phyloP scores from a whole-genome alignment of 1,140 invertebrate genomes.

The Drosophila bifasciata region DNA sequence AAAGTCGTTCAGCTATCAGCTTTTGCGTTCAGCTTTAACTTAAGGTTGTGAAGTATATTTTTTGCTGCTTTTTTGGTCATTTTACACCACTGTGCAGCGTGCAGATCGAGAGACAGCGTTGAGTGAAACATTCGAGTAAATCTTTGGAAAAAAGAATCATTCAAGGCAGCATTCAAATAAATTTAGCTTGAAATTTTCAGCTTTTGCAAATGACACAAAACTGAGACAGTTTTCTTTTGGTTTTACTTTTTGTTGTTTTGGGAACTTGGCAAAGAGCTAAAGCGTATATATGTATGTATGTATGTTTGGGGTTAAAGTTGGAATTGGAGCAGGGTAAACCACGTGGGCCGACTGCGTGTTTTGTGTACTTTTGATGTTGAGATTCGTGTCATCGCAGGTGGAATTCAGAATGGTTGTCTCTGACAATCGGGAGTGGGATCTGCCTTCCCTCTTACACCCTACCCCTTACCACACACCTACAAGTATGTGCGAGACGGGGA shows the following conservation, averaged over 20 bases:
- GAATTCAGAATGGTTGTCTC: conserved; percentile 27
- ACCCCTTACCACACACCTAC: no score
- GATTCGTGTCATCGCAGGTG: conserved; percentile 45
- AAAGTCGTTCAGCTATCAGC: no score
- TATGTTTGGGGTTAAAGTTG: neutral
- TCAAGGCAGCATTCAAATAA: conserved; percentile 13
- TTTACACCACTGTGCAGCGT: no score
- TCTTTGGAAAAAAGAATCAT: conserved; percentile 19
- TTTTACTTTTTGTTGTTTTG: no score
- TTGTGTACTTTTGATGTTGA: conserved; percentile 36
- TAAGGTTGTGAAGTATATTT: no score
- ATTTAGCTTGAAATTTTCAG: conserved; percentile 11
- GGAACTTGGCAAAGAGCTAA: no score
- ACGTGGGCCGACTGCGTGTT: conserved; percentile 21
- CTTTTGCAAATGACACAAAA: neutral
- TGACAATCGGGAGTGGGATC: conserved; percentile 12
- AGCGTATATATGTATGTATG: no score
- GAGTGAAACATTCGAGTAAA: conserved; percentile 31
- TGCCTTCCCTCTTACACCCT: no score
- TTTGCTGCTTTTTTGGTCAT: no score
- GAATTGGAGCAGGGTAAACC: conserved; percentile 14
- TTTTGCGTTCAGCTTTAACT: no score
- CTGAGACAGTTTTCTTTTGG: neutral
- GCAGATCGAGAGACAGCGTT: neutral
- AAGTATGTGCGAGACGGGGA: neutral